These are phyloP conservation scores for Takifugu ocellatus DNA, from an alignment of 2,797 vertebrate genomes.

Conservation along the genomic window DNA sequence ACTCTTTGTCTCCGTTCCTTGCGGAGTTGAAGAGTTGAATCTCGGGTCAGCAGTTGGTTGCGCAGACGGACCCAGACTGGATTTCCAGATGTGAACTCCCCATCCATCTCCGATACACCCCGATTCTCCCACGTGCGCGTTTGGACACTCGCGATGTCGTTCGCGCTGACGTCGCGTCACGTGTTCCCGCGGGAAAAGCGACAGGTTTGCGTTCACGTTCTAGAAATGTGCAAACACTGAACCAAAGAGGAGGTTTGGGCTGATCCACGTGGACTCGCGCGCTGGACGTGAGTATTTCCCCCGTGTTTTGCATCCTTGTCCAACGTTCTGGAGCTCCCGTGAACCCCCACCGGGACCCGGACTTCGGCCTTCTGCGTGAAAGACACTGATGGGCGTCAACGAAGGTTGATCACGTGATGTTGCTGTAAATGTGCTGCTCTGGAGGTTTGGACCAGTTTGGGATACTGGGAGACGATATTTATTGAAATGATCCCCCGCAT, in stretches of 20 bases:
- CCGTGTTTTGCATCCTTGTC: background rate
- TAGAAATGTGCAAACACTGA: too few species aligned
- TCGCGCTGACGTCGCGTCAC: background rate
- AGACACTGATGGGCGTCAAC: too few species aligned
- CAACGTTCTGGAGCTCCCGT: too few species aligned
- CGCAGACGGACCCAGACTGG: slow-evolving; percentile 81
- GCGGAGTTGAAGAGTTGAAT: slow-evolving; percentile 86
- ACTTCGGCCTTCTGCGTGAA: too few species aligned
- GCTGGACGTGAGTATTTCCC: background rate
- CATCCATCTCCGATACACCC: slow-evolving; percentile 70
- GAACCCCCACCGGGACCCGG: too few species aligned
- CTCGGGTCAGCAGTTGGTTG: slow-evolving; percentile 86
- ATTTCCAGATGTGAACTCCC: slow-evolving; percentile 90
- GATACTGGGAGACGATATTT: too few species aligned
- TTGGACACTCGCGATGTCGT: slow-evolving; percentile 6
- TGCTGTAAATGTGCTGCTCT: too few species aligned
- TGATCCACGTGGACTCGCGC: background rate
- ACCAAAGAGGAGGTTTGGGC: too few species aligned
- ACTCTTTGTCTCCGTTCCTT: slow-evolving; percentile 31
- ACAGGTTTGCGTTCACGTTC: too few species aligned
- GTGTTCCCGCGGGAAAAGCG: too few species aligned
- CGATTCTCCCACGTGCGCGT: slow-evolving; percentile 31
- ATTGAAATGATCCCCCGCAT: too few species aligned
- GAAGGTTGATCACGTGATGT: too few species aligned
- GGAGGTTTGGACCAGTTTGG: background rate